A percentile compares a stretch with the other conserved stretches of the same genome.
Conservation (phyloP, 2,888 invertebrate genomes). For the Dermolepida albohirtum region DNA sequence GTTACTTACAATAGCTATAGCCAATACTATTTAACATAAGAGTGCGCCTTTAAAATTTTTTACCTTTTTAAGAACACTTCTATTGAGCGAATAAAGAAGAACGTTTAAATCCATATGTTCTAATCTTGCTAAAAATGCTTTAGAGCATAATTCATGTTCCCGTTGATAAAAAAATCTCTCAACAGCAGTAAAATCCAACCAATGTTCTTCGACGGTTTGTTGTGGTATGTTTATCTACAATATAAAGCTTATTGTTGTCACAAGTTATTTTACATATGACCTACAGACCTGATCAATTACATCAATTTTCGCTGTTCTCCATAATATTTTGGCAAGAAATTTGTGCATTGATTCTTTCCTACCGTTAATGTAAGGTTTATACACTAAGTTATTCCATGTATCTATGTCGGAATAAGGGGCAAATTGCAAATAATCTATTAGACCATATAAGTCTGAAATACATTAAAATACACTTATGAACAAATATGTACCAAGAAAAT, state of each 20-base stretch:
- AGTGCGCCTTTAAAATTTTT: conserved; percentile 31
- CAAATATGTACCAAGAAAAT: too few relatives aligned
- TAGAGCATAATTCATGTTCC: conserved; percentile 69
- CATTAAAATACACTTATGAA: too few relatives aligned
- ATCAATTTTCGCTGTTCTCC: conserved; percentile 77
- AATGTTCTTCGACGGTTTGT: conserved; percentile 71
- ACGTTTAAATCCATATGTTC: conserved; percentile 63
- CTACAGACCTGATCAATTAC: conserved; percentile 71
- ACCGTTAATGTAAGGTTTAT: conserved; percentile 67
- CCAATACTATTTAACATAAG: too few relatives aligned
- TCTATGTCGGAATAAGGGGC: conserved; percentile 68
- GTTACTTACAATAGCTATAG: too few relatives aligned
- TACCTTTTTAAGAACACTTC: conserved; percentile 63
- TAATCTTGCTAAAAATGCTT: conserved; percentile 66
- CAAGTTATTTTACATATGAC: neutral
- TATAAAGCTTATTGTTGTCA: neutral
- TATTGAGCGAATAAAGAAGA: conserved; percentile 66
- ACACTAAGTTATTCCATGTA: conserved; percentile 69
- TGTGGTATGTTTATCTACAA: conserved; percentile 72
- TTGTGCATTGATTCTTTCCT: conserved; percentile 65
- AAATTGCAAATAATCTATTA: conserved; percentile 72
- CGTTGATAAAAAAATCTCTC: conserved; percentile 80
- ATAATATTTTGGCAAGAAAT: conserved; percentile 71
- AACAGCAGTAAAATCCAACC: conserved; percentile 76
- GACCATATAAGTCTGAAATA: conserved; percentile 65